Percentiles rank a stretch among this genome's conserved stretches.
Conservation (phyloP, 2,797 vertebrate species). For the Graptemys geographica region DNA sequence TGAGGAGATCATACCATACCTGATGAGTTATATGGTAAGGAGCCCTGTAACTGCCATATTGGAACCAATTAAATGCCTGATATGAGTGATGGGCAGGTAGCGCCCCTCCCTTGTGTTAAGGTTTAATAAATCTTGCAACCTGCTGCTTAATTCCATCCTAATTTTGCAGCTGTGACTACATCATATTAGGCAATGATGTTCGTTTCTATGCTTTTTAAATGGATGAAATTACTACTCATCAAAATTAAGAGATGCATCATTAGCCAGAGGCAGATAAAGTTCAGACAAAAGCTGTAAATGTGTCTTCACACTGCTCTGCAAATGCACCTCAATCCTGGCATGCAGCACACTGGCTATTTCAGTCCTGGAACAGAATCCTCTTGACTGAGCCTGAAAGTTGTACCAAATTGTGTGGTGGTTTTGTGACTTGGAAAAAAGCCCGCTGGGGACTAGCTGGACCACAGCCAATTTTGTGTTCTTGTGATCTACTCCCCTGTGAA, state of each 20-base stretch:
- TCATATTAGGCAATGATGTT: not conserved
- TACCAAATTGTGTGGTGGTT: constrained; percentile 53
- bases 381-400: constrained; percentile 35
- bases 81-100: not conserved
- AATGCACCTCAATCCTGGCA: constrained; percentile 53
- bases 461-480: constrained; percentile 15
- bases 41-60: not conserved
- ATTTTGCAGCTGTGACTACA: not conserved
- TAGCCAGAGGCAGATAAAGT: constrained; percentile 23
- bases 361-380: constrained; percentile 60
- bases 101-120: not conserved
- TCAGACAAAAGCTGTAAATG: constrained; percentile 65
- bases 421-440: constrained; percentile 57
- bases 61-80: not conserved
- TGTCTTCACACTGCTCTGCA: constrained; percentile 11
- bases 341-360: constrained; percentile 40
- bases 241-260: constrained; percentile 35
- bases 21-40: not conserved
- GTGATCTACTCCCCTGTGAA: constrained; percentile 48
- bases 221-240: constrained; percentile 45
- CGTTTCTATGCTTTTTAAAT: not conserved
- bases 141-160: not conserved
- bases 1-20: not conserved
- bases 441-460: not conserved
- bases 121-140: not conserved